phyloP scores from a whole-genome alignment of 2,113 vertebrate genomes.

The Xyliphius kryptos region DNA sequence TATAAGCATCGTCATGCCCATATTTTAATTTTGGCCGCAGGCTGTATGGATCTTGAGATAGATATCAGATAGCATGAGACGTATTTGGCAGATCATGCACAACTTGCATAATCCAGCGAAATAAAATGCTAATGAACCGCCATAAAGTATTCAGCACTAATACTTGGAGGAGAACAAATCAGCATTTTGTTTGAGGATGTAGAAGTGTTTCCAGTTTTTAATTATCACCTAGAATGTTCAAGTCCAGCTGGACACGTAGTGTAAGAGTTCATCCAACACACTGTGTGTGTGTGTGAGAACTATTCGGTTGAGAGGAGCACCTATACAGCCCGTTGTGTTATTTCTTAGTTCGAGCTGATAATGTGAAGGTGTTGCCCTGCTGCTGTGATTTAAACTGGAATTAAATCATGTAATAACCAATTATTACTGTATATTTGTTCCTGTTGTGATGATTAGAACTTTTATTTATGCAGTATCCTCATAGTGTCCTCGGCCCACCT shows the following conservation, averaged over 20 bases:
- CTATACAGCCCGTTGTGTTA: not conserved
- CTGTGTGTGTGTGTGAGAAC: not conserved
- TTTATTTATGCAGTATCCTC: constrained; percentile 4
- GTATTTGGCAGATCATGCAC: constrained; percentile 9
- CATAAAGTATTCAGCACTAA: not conserved
- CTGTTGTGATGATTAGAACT: not conserved
- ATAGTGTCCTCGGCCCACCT: constrained; percentile 1
- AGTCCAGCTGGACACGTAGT: not conserved
- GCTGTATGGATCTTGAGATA: constrained; percentile 5
- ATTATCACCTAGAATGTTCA: not conserved
- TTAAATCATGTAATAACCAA: no score
- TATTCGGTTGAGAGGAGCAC: not conserved
- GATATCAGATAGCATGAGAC: not conserved
- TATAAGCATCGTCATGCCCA: constrained; percentile 28
- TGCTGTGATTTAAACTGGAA: not conserved
- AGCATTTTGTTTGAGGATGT: not conserved
- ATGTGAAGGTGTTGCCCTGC: not conserved
- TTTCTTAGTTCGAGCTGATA: not conserved
- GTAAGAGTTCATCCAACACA: not conserved
- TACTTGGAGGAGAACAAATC: not conserved
- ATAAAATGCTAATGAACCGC: constrained; percentile 12
- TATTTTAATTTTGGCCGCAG: constrained; percentile 15
- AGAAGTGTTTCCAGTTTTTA: not conserved
- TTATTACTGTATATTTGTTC: no score
- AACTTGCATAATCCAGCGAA: constrained; percentile 14